Evolutionary conservation across 2,797 vertebrate genomes (phyloP), one percentile per base, ranked within the genome.

Genomic region (Taeniopygia guttata): DNA sequence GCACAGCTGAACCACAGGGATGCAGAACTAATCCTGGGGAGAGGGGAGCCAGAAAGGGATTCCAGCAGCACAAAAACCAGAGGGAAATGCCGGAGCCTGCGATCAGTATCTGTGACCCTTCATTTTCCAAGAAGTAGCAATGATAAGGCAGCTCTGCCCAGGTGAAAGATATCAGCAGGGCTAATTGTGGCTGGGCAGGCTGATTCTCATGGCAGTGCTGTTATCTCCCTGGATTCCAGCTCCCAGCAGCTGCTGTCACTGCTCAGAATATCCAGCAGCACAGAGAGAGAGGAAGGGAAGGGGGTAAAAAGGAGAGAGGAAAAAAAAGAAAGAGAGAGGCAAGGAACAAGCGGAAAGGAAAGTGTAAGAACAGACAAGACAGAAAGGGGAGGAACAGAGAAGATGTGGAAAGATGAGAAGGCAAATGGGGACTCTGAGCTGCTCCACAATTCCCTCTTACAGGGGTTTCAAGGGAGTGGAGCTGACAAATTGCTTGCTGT

Each of bases 161-260:
- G 95, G 93, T 96, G 92, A 94, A 95, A 91, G 87, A 94, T 96
- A 95, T 64, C 93, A 93, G 67, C 83, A 54, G 86, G 83, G 90
- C 95, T 96, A 96, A 96, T 94, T 96, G 94, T 95, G 66, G 89
- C 93, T n/a, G 74, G 83, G 82, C 89, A 85, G 85, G 49, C 86
- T 49, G 83, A 78, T 95, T 94, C 89, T 94, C 83, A 45, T 89
- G 90, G 78, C 87, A 94, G 27, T 78, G 85, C 80, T 94, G 87
- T 95, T 95, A 96, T 96, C 95, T 94, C 58, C 70, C 89, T 42
- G 74, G 92, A 96, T 97, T 96, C 94, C 95, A 91, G 78, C 84
- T 95, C 94, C 89, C 84, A 87, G 92, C 3, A 8, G 64, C 85
- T 95, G 93, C 95, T 96, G 87, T 87, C 87, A 56, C 73, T 95